Evolutionary conservation across 2,888 invertebrate species (phyloP).

Genomic region (Plagodis dolabraria): DNA sequence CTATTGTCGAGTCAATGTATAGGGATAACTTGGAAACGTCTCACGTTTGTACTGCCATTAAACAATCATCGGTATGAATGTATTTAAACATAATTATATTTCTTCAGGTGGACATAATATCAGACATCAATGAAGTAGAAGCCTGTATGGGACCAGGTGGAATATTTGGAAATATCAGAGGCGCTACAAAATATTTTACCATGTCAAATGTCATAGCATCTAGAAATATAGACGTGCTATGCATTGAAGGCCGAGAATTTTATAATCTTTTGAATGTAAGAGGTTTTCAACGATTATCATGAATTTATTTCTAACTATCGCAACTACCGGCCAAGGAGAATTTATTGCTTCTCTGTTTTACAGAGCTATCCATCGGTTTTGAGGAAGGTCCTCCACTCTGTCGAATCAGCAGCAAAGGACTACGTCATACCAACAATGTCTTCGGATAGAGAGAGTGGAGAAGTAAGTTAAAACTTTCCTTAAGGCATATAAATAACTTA

Average conservation of each 20-base stretch:
- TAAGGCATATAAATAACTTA: too few relatives aligned
- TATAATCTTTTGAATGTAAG: slow-evolving; percentile 73
- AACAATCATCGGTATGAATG: too few relatives aligned
- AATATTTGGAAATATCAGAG: slow-evolving; percentile 79
- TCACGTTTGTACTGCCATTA: too few relatives aligned
- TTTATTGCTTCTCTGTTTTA: slow-evolving; percentile 32
- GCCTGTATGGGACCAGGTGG: slow-evolving; percentile 81
- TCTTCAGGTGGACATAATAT: slow-evolving; percentile 70
- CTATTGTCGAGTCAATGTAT: too few relatives aligned
- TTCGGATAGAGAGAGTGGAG: slow-evolving; percentile 53
- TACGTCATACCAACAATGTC: slow-evolving; percentile 74
- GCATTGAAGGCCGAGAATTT: slow-evolving; percentile 75
- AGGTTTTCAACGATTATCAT: neutral
- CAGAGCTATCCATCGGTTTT: slow-evolving; percentile 79
- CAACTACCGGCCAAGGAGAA: neutral
- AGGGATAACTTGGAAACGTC: too few relatives aligned
- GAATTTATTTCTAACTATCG: neutral
- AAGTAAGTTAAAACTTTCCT: slow-evolving; percentile 45
- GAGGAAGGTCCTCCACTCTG: slow-evolving; percentile 69
- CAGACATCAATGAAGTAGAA: slow-evolving; percentile 73
- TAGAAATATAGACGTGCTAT: slow-evolving; percentile 77
- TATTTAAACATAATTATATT: neutral
- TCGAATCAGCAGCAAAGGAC: slow-evolving; percentile 69
- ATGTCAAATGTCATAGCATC: slow-evolving; percentile 76
- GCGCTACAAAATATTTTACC: slow-evolving; percentile 66